These are phyloP conservation scores for Halictus quadricinctus DNA, from an alignment of 2,888 invertebrate species.

Conservation along the genomic window DNA sequence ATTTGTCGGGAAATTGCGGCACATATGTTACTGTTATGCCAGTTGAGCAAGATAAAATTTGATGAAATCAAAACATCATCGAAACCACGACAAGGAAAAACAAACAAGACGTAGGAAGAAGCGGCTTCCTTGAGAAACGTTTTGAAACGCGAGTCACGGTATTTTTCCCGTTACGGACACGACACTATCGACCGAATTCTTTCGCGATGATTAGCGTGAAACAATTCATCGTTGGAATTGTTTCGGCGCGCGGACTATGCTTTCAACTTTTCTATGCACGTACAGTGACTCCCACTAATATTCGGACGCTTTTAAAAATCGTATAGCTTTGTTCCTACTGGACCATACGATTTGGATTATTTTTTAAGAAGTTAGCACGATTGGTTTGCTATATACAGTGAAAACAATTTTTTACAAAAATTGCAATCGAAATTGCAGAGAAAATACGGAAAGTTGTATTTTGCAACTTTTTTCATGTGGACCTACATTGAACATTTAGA, in stretches of 20 bases:
- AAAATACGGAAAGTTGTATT: no score
- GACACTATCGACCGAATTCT: slow-evolving; percentile 60
- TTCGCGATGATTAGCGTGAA: slow-evolving; percentile 47
- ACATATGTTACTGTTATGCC: neutral
- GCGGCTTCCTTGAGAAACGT: slow-evolving; percentile 21
- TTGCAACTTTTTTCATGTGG: no score
- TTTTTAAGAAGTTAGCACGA: no score
- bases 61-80: neutral
- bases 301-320: no score
- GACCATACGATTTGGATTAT: no score
- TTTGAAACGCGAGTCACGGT: slow-evolving; percentile 52
- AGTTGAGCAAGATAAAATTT: neutral
- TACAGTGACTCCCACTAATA: no score
- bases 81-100: neutral
- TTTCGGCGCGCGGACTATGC: slow-evolving; percentile 12
- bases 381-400: no score
- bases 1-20: no score
- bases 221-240: slow-evolving; percentile 36
- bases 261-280: neutral
- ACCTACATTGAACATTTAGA: no score
- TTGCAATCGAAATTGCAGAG: no score
- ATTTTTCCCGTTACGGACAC: slow-evolving; percentile 55
- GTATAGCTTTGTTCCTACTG: no score
- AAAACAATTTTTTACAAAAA: no score
- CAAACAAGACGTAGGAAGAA: neutral